Evolutionary conservation across 2,797 vertebrate species (phyloP).

Genomic region (Cryptoblepharus egeriae): DNA sequence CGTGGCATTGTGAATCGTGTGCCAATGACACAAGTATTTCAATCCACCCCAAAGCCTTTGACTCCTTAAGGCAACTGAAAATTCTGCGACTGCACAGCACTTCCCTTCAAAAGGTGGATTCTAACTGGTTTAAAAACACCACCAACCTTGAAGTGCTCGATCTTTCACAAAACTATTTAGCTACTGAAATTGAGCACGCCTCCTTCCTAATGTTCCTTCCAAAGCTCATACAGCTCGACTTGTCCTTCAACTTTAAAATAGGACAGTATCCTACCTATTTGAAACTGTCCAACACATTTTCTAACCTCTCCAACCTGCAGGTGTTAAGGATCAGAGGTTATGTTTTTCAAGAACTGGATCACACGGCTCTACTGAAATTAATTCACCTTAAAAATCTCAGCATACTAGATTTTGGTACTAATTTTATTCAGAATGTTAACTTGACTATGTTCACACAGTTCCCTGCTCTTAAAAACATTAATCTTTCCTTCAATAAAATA

Average conservation of each 20-base stretch:
- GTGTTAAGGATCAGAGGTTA: slow-evolving; percentile 86
- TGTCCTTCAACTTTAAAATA: slow-evolving; percentile 93
- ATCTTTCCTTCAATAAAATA: slow-evolving; percentile 94
- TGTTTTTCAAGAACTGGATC: slow-evolving; percentile 87
- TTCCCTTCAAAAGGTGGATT: slow-evolving; percentile 81
- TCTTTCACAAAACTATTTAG: slow-evolving; percentile 91
- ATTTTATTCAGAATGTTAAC: slow-evolving; percentile 92
- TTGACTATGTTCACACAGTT: slow-evolving; percentile 83
- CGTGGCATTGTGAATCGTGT: slow-evolving; percentile 89
- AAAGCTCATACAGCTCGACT: slow-evolving; percentile 85
- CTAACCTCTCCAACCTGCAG: slow-evolving; percentile 80
- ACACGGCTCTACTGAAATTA: slow-evolving; percentile 72
- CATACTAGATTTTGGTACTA: slow-evolving; percentile 91
- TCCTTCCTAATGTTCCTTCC: slow-evolving; percentile 82
- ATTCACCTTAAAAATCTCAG: slow-evolving; percentile 80
- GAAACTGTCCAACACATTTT: slow-evolving; percentile 81
- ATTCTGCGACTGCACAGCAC: slow-evolving; percentile 89
- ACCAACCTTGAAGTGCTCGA: slow-evolving; percentile 85
- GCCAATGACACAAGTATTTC: slow-evolving; percentile 75
- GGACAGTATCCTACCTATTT: slow-evolving; percentile 83
- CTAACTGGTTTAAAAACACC: slow-evolving; percentile 83
- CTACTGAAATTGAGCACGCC: slow-evolving; percentile 80
- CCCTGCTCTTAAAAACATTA: slow-evolving; percentile 83
- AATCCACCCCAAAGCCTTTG: slow-evolving; percentile 83
- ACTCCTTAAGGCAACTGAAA: slow-evolving; percentile 81